Conservation (phyloP, 2,113 vertebrate species). For the Zosterops pallidus region DNA sequence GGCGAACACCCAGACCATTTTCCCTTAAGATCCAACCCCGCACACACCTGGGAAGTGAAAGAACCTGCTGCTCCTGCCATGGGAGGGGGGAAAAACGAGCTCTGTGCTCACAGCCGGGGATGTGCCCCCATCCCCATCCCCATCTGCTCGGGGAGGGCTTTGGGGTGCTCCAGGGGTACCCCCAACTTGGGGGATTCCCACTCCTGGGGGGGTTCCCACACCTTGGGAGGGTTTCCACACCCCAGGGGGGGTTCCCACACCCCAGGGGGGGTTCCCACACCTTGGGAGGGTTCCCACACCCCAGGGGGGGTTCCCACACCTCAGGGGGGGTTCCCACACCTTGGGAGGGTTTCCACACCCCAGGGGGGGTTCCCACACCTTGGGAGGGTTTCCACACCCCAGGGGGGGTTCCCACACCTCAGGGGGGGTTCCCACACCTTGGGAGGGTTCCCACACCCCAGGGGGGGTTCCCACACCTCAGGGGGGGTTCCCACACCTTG, state of each 20-base stretch:
- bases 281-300: background rate
- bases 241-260: background rate
- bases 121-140: background rate
- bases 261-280: background rate
- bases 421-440: too few species aligned
- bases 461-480: too few species aligned
- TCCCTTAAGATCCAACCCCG: background rate
- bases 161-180: background rate
- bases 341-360: too few species aligned
- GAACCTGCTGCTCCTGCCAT: background rate
- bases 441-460: too few species aligned
- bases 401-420: too few species aligned
- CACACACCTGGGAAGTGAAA: background rate
- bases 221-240: background rate
- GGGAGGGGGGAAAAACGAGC: rapidly evolving
- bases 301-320: too few species aligned
- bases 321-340: too few species aligned
- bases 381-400: too few species aligned
- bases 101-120: background rate
- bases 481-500: too few species aligned
- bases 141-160: background rate
- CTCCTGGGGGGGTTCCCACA: background rate
- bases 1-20: background rate
- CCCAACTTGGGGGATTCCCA: background rate
- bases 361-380: too few species aligned